Base-by-base conservation (phyloP, 2,888 invertebrate species). In the Aromia moschata region DNA sequence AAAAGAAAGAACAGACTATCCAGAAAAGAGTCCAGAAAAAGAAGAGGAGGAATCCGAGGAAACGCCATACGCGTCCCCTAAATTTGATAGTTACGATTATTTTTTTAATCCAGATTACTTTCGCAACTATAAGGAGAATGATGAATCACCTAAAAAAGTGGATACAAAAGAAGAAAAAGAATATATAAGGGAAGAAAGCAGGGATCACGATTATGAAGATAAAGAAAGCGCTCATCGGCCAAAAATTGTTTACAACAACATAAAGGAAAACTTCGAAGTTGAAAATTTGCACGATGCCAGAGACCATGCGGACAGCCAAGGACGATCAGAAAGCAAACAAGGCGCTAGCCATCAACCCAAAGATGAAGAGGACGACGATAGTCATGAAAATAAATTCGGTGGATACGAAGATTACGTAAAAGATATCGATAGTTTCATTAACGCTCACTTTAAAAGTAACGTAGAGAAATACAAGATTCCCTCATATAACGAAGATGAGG, bases 381-480 rank as follows among this genome's bases (percentile, higher is more conserved):
- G 51, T 12, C 52, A 62, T 14, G 53, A 62, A 47, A 38, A 58
- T n/a, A 46, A 52, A 18, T 30, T 55, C 33, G 52, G 63, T 18
- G 33, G 58, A 37, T 45, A 58, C 4, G 63, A 68, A n/a, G 55
- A 61, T 17, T 46, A 25, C 16, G 54, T 31, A 4, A 3, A 61
- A 51, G 62, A 64, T n/a, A 47, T 67, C 49, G 61, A 63, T 10
- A 56, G 51, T 20, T 67, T 67, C 38, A 62, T 67, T 37, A 55
- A 53, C 31, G 18, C 53, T 20, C 56, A 67, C 17, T 67, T 67
- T 40, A 62, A 58, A 40, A 61, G 60, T 38, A 41, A 46, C 16
- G 54, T 56, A 40, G 30, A 41, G 62, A 62, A 37, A 56, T 64
- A 44, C 63, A 65, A 11, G 31, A 58, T 33, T 38, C 62, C 37